Evolutionary conservation across 2,113 vertebrate species (phyloP).

Genomic region (Pterocles gutturalis): DNA sequence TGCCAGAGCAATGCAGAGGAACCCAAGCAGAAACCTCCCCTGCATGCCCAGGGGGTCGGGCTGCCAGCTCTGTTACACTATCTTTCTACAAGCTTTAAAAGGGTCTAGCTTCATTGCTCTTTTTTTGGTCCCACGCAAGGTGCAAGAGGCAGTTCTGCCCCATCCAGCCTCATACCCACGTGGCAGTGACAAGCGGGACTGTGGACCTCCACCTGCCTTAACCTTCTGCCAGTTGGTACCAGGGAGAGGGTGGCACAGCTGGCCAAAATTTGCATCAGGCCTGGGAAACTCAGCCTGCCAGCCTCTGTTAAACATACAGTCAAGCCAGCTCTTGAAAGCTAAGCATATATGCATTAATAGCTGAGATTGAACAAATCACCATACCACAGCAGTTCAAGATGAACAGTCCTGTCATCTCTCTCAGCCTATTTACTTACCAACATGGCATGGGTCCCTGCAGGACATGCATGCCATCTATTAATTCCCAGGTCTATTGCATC

Average conservation of each 20-base stretch:
- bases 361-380: neutral
- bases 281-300: neutral
- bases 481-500: neutral
- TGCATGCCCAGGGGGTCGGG: too few species aligned
- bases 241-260: rapidly evolving
- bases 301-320: neutral
- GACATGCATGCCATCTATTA: neutral
- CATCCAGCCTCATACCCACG: too few species aligned
- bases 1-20: neutral
- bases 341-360: neutral
- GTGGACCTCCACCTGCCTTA: neutral
- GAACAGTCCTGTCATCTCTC: neutral
- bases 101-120: neutral
- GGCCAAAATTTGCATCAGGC: rapidly evolving
- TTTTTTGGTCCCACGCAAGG: neutral
- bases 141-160: neutral
- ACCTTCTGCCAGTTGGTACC: rapidly evolving
- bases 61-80: neutral
- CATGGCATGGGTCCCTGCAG: rapidly evolving
- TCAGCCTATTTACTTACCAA: neutral
- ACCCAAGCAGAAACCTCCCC: neutral
- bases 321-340: neutral
- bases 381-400: neutral
- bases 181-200: rapidly evolving
- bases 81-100: neutral